These are phyloP conservation scores for Marcusenius ussheri DNA, from an alignment of 2,113 vertebrate species.

Conservation along the genomic window DNA sequence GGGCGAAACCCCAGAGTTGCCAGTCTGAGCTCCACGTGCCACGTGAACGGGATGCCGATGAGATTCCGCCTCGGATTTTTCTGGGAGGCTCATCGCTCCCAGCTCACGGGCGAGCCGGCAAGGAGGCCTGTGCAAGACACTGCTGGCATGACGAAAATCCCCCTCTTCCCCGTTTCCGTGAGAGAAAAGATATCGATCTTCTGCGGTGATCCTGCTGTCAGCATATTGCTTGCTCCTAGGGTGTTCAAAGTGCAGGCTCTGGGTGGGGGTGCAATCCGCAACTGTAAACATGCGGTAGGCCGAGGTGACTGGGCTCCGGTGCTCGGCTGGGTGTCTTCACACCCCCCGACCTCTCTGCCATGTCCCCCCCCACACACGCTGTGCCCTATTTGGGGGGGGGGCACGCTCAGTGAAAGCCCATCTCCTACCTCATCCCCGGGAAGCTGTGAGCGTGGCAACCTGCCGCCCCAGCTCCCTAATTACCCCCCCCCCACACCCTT, in stretches of 20 bases:
- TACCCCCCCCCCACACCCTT: neutral
- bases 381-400: neutral
- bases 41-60: neutral
- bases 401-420: neutral
- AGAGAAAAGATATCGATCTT: conserved; percentile 41
- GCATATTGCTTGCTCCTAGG: conserved; percentile 30
- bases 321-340: neutral
- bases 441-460: neutral
- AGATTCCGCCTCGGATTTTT: neutral
- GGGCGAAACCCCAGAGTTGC: neutral
- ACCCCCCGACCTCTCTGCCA: neutral
- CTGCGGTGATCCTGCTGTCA: conserved; percentile 30
- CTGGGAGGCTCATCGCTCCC: neutral
- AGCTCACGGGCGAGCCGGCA: neutral
- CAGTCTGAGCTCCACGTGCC: neutral
- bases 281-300: conserved; percentile 19
- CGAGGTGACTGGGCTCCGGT: neutral
- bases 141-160: conserved; percentile 7
- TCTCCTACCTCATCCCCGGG: neutral
- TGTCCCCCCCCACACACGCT: neutral
- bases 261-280: conserved; percentile 29
- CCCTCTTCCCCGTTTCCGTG: conserved; percentile 20
- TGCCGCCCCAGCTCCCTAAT: neutral
- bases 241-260: conserved; percentile 24
- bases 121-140: neutral